A percentile compares a stretch with the other conserved stretches of the same genome.
Evolutionary conservation across 2,113 vertebrate genomes (phyloP).

Genomic region (Cyanocitta stelleri): DNA sequence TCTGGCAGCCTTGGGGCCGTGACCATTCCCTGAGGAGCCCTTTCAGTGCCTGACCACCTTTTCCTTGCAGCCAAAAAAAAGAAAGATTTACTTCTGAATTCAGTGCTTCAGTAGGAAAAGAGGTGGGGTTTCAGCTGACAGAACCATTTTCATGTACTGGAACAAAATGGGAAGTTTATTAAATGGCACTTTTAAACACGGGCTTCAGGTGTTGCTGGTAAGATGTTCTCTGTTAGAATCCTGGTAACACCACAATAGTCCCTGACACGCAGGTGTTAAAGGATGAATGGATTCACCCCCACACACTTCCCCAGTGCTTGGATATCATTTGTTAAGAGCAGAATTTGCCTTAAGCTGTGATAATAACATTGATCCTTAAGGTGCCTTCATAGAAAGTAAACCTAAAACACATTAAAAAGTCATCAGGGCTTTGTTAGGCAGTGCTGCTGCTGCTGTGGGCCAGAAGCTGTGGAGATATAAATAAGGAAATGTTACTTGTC

Average conservation of each 20-base stretch:
- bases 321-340: neutral
- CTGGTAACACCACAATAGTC: neutral
- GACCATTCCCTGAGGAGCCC: neutral
- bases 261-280: neutral
- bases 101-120: neutral
- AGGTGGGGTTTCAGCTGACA: neutral
- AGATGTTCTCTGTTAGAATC: neutral
- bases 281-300: neutral
- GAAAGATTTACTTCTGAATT: neutral
- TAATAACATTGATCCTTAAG: neutral
- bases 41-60: neutral
- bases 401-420: slow-evolving; percentile 12
- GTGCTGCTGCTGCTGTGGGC: slow-evolving; percentile 7
- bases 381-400: neutral
- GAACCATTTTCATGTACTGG: neutral
- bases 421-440: neutral
- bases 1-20: neutral
- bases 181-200: neutral
- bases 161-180: neutral
- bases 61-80: neutral
- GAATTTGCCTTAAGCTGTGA: neutral
- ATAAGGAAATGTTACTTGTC: slow-evolving; percentile 38
- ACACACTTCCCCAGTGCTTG: neutral
- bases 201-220: neutral
- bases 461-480: slow-evolving; percentile 7